Evolutionary conservation across 2,797 vertebrate species (phyloP).

Genomic region (Pseudopleuronectes americanus): DNA sequence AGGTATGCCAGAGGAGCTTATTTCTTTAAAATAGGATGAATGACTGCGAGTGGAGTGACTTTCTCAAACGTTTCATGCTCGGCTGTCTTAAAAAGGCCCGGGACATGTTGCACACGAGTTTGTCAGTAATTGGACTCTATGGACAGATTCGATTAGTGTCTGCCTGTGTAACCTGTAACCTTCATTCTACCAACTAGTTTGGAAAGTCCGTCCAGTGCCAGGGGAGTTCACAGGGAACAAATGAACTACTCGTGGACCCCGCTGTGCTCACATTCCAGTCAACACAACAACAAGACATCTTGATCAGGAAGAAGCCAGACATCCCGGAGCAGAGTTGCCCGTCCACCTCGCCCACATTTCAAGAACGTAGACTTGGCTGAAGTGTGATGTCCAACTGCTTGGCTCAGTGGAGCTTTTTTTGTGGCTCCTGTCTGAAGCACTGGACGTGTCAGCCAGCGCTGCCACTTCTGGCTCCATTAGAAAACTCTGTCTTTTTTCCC

Average conservation of each 20-base stretch:
- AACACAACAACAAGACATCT: conserved; percentile 31
- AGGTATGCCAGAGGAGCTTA: conserved; percentile 24
- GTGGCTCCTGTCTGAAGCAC: conserved; percentile 44
- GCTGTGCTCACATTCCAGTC: conserved; percentile 56
- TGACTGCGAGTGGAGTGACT: not conserved
- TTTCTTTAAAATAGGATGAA: conserved; percentile 36
- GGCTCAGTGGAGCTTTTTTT: conserved; percentile 55
- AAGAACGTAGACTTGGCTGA: conserved; percentile 41
- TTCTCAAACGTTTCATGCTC: conserved; percentile 13
- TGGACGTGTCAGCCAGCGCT: conserved; percentile 17
- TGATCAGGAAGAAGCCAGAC: conserved; percentile 34
- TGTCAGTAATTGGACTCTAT: conserved; percentile 49
- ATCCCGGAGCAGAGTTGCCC: conserved; percentile 37
- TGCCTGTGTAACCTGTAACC: conserved; percentile 40
- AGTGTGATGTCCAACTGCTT: conserved; percentile 52
- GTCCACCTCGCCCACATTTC: conserved; percentile 15
- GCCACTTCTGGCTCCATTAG: conserved; percentile 52
- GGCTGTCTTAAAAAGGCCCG: conserved; percentile 40
- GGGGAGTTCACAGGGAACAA: conserved; percentile 56
- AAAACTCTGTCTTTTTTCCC: conserved; percentile 53
- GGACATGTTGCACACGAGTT: conserved; percentile 38
- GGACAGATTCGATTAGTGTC: conserved; percentile 42
- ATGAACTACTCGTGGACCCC: conserved; percentile 56
- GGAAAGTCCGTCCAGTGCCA: conserved; percentile 30
- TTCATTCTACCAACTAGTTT: conserved; percentile 26